A percentile compares a stretch with the other conserved stretches of the same genome.
Conservation (phyloP, 1,140 invertebrate genomes). For the Nylanderia fulva region DNA sequence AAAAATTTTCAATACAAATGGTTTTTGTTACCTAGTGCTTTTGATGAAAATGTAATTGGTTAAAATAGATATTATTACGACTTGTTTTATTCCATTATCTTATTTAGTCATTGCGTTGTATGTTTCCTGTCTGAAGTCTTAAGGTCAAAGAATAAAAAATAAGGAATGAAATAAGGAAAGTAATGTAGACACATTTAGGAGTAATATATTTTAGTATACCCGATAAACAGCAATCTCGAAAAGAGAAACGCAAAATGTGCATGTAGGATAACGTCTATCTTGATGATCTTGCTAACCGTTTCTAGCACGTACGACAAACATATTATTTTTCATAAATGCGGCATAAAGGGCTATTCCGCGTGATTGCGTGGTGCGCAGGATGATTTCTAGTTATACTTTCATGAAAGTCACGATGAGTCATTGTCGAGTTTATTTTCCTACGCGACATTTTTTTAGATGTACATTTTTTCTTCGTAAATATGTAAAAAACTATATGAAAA, state of each 20-base stretch:
- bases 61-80: neutral
- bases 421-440: neutral
- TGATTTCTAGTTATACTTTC: slow-evolving; percentile 47
- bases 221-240: slow-evolving; percentile 37
- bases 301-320: slow-evolving; percentile 17
- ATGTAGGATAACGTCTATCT: slow-evolving; percentile 26
- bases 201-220: neutral
- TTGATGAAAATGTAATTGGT: neutral
- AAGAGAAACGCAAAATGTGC: neutral
- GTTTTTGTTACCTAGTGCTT: neutral
- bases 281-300: slow-evolving; percentile 35
- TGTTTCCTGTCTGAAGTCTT: neutral
- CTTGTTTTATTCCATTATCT: neutral
- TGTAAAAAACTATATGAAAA: neutral
- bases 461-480: neutral
- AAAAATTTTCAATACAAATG: neutral
- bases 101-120: neutral
- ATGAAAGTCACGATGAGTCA: slow-evolving; percentile 13
- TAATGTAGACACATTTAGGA: neutral
- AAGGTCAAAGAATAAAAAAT: neutral
- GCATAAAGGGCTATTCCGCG: slow-evolving; percentile 71
- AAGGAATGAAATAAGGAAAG: neutral
- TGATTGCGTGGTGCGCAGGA: slow-evolving; percentile 73
- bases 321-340: slow-evolving; percentile 79
- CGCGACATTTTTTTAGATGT: neutral